Evolutionary conservation across 2,113 vertebrate genomes (phyloP), one percentile per base, ranked within the genome.

Genomic region (Macquaria australasica): DNA sequence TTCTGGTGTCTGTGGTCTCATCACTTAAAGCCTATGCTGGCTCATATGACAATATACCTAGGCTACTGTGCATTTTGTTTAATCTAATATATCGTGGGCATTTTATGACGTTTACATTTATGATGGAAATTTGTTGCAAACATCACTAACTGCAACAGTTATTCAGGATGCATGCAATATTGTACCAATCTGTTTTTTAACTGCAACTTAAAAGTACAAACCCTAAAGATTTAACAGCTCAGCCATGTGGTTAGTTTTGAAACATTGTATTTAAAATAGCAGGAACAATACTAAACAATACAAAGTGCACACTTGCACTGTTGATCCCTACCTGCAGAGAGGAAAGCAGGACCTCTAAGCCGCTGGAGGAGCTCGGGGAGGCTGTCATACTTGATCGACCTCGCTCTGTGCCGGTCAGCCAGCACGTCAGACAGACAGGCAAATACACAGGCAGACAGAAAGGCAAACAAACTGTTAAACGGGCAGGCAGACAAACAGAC

Each of bases 261-360:
- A 59, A 18, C n/a, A 25, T 9, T 28, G n/a, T 45, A 25, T 20
- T 28, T n/a, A 20, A 55, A 64, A 50, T 5, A 37, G 5, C 1
- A 15, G 3, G 2, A 64, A 8, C 5, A 75, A 58, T 6, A 66
- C n/a, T 9, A 10, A 28, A 8, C 11, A 66, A 8, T 4, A 53
- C 8, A 43, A 7, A 31, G 6, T 4, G 6, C 31, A 62, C 43
- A 62, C 8, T 12, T 20, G 31, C 3, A 5, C 5, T 53, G 59
- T 55, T 45, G 39, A 50, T 45, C 16, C 96, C 94, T 97, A 99
- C 98, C 98, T 99, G 97, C 82, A 99, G 95, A 14, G 96, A 96
- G 71, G 93, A 96, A 56, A 99, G 96, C 60, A 99, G 96, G 74
- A 97, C 94, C 94, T 97, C 97, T 82, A 99, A 93, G 91, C 97